A percentile compares a stretch with the other conserved stretches of the same genome.
These are phyloP conservation scores for Caenorhabditis inopinata DNA, from an alignment of 1,140 invertebrate genomes.

Conservation along the genomic window DNA sequence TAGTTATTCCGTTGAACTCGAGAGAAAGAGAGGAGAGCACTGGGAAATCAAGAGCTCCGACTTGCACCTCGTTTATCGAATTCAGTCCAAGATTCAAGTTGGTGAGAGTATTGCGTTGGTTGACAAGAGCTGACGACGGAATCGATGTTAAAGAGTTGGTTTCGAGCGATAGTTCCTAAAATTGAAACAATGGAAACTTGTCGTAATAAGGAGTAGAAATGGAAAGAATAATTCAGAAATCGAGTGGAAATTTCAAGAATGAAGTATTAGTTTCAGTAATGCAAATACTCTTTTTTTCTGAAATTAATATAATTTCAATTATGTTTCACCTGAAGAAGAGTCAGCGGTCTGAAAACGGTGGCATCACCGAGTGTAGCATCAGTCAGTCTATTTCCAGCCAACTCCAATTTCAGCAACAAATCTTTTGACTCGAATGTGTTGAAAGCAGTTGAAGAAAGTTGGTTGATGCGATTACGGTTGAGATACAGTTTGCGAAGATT, in stretches of 20 bases:
- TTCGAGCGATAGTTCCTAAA: conserved; percentile 63
- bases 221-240: no score
- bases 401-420: conserved; percentile 61
- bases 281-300: no score
- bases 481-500: conserved; percentile 64
- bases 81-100: conserved; percentile 65
- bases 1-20: conserved; percentile 65
- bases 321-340: conserved; percentile 47
- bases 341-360: conserved; percentile 59
- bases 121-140: conserved; percentile 60
- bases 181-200: no score
- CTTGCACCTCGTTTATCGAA: conserved; percentile 61
- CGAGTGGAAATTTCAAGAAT: no score
- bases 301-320: not conserved
- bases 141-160: conserved; percentile 62
- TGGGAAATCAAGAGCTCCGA: conserved; percentile 64
- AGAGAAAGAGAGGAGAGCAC: conserved; percentile 59
- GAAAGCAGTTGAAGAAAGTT: conserved; percentile 56
- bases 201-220: no score
- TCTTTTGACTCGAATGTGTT: conserved; percentile 52
- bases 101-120: conserved; percentile 57
- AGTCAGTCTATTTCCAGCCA: conserved; percentile 60
- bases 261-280: no score
- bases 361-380: conserved; percentile 55
- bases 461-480: conserved; percentile 61